Base-by-base conservation (phyloP, 2,797 vertebrate species). In the Molossus alvarezi region DNA sequence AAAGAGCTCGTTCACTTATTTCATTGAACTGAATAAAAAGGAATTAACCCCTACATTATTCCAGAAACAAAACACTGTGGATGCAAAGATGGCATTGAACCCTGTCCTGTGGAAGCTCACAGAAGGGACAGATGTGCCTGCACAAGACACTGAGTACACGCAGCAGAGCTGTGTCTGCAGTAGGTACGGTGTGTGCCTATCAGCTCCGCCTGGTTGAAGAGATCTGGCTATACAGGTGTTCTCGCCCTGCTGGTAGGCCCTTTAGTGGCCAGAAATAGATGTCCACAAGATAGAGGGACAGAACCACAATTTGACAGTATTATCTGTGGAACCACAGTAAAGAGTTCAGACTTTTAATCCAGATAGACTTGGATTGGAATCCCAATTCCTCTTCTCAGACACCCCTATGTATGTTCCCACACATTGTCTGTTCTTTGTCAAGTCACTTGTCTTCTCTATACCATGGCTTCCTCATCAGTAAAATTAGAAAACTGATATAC, bases 1-100 rank as follows among this genome's bases (percentile, higher is more conserved):
- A 69, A 80, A 76, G 4, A 82, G 62, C 80, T 92, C 51, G 65
- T 73, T 82, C n/a, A 55, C 64, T 95, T 45, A 55, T 84, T 95
- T 82, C 58, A 81, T 82, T 86, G 37, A 73, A 57, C 79, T 83
- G 41, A 41, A 48, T 37, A 87, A 67, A 65, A 15, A 29, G 29
- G 55, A 87, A 85, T 81, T 55, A 48, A 29, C 62, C 27, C 9
- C 18, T 72, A 90, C 53, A 69, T 21, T 10, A 45, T 62, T 94
- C 20, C 6, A 64, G 69, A 81, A 95, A 92, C 3, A 33, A 83
- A 29, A 65, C 37, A 41, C 0, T 53, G 33, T 82, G 25, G 45
- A 33, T 81, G 27, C 57, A 72, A 79, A 81, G 11, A 27, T 6
- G 37, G 27, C 29, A 57, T 3, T 60, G 1, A 41, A 33, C 6